Percentiles rank a stretch among this genome's conserved stretches.
phyloP scores from a whole-genome alignment of 1,140 invertebrate genomes.

The Pseudachorutes palmiensis region DNA sequence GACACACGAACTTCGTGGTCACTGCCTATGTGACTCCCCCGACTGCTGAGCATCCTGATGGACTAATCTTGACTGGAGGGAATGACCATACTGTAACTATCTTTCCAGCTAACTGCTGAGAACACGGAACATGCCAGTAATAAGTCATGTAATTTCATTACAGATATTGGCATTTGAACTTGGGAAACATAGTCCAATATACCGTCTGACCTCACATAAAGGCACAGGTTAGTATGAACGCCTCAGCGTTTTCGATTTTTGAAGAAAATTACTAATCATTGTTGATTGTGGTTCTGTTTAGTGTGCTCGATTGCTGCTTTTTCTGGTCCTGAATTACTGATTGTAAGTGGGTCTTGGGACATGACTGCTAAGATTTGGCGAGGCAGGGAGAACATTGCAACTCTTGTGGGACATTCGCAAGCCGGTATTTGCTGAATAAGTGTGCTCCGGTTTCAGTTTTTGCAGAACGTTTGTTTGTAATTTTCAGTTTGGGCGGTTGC shows the following conservation, averaged over 20 bases:
- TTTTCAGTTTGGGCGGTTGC: constrained; percentile 79
- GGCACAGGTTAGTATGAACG: constrained; percentile 53
- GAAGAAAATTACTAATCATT: too few relatives aligned
- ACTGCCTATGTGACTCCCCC: constrained; percentile 66
- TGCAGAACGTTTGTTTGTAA: background rate
- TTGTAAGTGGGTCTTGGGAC: constrained; percentile 85
- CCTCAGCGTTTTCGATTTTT: too few relatives aligned
- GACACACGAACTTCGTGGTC: background rate
- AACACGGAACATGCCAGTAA: background rate
- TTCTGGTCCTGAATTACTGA: constrained; percentile 45
- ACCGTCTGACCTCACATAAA: constrained; percentile 66
- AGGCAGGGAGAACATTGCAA: constrained; percentile 47
- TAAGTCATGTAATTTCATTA: background rate
- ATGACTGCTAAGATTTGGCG: constrained; percentile 73
- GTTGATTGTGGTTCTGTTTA: constrained; percentile 40
- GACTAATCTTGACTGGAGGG: constrained; percentile 76
- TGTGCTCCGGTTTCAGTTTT: background rate
- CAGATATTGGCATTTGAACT: constrained; percentile 58
- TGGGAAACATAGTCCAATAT: constrained; percentile 51
- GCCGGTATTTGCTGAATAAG: background rate
- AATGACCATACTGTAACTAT: constrained; percentile 62
- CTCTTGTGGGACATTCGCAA: constrained; percentile 59
- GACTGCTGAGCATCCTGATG: constrained; percentile 57
- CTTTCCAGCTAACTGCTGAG: too few relatives aligned
- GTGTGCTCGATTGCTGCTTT: constrained; percentile 58